Percentiles rank a stretch among this genome's conserved stretches.
Evolutionary conservation across 2,888 invertebrate genomes (phyloP).

Genomic region (Prenolepis imparis): DNA sequence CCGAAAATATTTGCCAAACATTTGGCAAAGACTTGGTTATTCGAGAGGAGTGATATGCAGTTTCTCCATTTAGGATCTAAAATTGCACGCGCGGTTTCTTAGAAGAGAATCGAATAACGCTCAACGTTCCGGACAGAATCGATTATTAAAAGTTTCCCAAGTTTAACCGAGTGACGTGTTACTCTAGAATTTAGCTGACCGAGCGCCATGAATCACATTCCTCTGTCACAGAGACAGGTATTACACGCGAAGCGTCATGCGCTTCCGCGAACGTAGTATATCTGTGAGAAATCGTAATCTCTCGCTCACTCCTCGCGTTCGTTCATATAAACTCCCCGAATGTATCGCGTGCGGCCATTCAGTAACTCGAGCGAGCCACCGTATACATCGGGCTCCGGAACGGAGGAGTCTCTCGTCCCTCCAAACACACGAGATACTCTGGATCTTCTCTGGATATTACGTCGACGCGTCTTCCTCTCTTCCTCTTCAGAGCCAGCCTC

Average conservation of each 20-base stretch:
- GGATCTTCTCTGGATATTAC: slow-evolving; percentile 1
- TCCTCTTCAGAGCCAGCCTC: slow-evolving; percentile 4
- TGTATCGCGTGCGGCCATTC: slow-evolving; percentile 48
- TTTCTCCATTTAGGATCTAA: neutral
- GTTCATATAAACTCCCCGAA: slow-evolving; percentile 45
- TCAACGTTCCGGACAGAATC: slow-evolving; percentile 19
- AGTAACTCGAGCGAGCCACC: slow-evolving; percentile 48
- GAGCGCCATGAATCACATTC: slow-evolving; percentile 54
- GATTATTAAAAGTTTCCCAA: neutral
- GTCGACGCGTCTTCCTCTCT: neutral
- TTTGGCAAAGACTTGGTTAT: neutral
- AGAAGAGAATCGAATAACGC: slow-evolving; percentile 1
- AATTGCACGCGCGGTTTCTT: neutral
- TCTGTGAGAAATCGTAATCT: slow-evolving; percentile 35
- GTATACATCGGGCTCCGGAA: slow-evolving; percentile 8
- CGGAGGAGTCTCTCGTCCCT: slow-evolving; percentile 18
- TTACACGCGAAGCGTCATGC: slow-evolving; percentile 45
- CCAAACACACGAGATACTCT: slow-evolving; percentile 5
- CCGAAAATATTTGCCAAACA: neutral
- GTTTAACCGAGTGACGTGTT: slow-evolving; percentile 23
- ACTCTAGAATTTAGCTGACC: slow-evolving; percentile 29
- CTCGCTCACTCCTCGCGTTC: neutral
- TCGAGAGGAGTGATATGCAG: neutral
- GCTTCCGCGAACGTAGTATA: slow-evolving; percentile 50
- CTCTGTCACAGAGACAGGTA: slow-evolving; percentile 11